Base-by-base conservation (phyloP, 2,113 vertebrate genomes). In the Corydoras maculifer region DNA sequence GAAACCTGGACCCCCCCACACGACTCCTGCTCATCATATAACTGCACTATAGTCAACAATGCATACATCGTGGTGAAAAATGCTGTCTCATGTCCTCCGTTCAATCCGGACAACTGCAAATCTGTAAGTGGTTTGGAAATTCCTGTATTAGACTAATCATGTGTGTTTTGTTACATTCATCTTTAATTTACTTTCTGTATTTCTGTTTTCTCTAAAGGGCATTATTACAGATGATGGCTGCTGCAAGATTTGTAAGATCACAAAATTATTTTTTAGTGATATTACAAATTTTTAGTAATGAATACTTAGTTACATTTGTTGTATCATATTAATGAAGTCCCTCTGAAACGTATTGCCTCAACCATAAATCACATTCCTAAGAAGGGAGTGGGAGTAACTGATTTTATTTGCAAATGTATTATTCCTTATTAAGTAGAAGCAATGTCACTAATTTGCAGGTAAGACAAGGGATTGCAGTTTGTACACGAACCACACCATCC, bases 231-330 rank as follows among this genome's bases (percentile, higher is more conserved):
- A 0, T 15, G 78, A 80, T 61, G 87, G 90, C 65, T 91, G 90
- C 75, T 91, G 90, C 77, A 83, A 69, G 76, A 81, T 51, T 4
- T 91, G 90, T 91, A 84, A 88, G 88, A 86, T 74, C 67, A 15
- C 15, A 12, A 7, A 55, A 8, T 9, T 54, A 29, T 58, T 72
- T 9, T 61, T 9, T 72, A 10, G 54, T 74, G 30, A 8, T 51
- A 2, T 25, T 14, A 12, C 8, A 55, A 35, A n/a, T n/a, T 76
- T 6, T 3, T 14, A 57, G 5, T n/a, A 7, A 57, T 59, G 29
- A 35, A 15, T 64, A n/a, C 13, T 49, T 4, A 51, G 14, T 50
- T 25, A 31, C 11, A 13, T 54, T 43, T 43, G 7, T 35, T 35
- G 7, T 35, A 43, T 43, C 35, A 4, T 43, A 43, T 43, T 5